Percentiles rank a stretch among this genome's conserved stretches.
Conservation (phyloP, 2,888 invertebrate genomes). For the Saturnia pavonia region DNA sequence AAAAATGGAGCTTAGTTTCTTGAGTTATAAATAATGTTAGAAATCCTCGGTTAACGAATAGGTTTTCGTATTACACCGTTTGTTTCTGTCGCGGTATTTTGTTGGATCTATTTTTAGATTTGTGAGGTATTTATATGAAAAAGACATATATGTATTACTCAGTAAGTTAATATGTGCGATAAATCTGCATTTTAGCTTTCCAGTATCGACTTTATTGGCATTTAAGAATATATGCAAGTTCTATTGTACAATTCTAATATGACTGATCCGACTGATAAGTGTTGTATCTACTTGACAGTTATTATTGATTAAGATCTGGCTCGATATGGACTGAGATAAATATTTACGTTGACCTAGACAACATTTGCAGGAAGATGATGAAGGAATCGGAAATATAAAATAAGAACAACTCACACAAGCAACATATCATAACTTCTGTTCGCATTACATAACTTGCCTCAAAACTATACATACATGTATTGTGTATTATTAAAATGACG, state of each 20-base stretch:
- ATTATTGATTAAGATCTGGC: not conserved
- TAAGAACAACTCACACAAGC: not conserved
- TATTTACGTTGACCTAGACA: not conserved
- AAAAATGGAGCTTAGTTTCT: conserved; percentile 77
- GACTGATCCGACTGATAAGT: not conserved
- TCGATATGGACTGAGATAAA: not conserved
- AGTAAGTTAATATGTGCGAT: not conserved
- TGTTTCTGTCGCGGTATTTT: conserved; percentile 25
- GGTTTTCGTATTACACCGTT: conserved; percentile 42
- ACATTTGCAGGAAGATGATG: not conserved
- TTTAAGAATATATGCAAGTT: not conserved
- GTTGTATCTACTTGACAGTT: not conserved
- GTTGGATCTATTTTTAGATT: not conserved
- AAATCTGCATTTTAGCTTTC: not conserved
- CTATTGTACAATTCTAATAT: not conserved
- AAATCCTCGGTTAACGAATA: conserved; percentile 57
- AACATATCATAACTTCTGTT: not conserved
- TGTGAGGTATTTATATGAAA: not conserved
- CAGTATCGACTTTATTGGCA: too few relatives aligned
- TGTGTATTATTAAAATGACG: conserved; percentile 9
- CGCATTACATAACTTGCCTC: not conserved
- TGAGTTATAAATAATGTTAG: conserved; percentile 73
- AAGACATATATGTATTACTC: not conserved
- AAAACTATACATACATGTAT: not conserved
- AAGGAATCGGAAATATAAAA: not conserved